Evolutionary conservation across 2,113 vertebrate species (phyloP), one percentile per base, ranked within the genome.

Genomic region (Varanus komodoensis): DNA sequence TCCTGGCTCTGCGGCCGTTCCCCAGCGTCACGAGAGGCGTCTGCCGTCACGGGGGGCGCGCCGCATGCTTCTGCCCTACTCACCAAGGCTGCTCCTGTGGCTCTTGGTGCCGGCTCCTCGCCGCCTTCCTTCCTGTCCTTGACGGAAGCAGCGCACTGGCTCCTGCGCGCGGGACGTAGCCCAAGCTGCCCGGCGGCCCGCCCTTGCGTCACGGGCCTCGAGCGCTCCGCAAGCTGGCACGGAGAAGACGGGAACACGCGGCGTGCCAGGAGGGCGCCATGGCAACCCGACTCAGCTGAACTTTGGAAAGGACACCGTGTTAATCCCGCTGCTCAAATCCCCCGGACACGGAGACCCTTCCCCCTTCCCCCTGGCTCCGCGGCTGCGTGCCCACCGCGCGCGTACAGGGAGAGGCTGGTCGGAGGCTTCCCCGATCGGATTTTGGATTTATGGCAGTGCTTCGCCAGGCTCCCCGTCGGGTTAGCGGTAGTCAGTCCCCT

Each of bases 301-400:
- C 8, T 5, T 67, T 19, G 0, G 21, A 17, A n/a, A 68, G 84
- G 78, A 27, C 1, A 2, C 50, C 14, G 19, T 93, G 89, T 73
- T 87, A 48, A 0, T 29, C 38, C 61, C 0, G 75, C 25, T 11
- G 0, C 2, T 0, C 1, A 48, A n/a, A 3, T 29, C 15, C 82
- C 34, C 87, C 57, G 84, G 29, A 69, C 71, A 89, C 87, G 75
- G 48, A 38, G 57, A 73, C 7, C 75, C 19, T 1, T n/a, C 1
- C 0, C 27, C 32, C 34, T 29, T 9, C 71, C 89, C 89, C 57
- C 52, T 23, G 29, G 0, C 50, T 17, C 34, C 69, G 44, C 17
- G 14, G 15, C 64, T 12, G 84, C 29, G 67, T 64, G 52, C 27
- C 34, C 8, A 38, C 50, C 57, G 50, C 14, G 8, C 23, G 17